Percentiles rank a stretch among this genome's conserved stretches.
phyloP scores from a whole-genome alignment of 2,797 vertebrate genomes.

The Oreortyx pictus region DNA sequence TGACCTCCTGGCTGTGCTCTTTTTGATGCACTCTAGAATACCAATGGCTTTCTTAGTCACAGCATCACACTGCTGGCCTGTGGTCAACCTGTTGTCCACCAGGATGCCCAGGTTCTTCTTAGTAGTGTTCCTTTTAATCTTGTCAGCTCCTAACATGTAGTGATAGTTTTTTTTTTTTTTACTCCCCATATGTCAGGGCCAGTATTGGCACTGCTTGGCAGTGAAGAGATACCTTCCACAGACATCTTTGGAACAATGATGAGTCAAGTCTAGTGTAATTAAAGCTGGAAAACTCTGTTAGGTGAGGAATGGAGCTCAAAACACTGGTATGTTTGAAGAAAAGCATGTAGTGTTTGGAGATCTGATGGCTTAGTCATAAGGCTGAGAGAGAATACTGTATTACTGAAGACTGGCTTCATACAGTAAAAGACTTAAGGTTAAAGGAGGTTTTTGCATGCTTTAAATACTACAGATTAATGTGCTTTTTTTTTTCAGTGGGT shows the following conservation, averaged over 20 bases:
- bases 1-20: too few relatives aligned
- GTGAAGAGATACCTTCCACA: background rate
- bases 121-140: too few relatives aligned
- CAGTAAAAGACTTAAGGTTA: background rate
- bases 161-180: background rate
- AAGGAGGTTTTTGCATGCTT: background rate
- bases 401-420: background rate
- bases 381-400: fast-evolving
- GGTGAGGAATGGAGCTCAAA: background rate
- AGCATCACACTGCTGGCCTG: too few relatives aligned
- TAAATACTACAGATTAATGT: background rate
- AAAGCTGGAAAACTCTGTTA: background rate
- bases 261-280: background rate
- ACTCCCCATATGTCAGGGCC: too few relatives aligned
- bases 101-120: too few relatives aligned
- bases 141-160: too few relatives aligned
- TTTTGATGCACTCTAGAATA: too few relatives aligned
- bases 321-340: background rate
- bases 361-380: background rate
- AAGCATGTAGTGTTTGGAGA: background rate
- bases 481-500: background rate
- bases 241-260: background rate
- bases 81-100: too few relatives aligned
- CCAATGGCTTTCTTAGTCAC: too few relatives aligned
- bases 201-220: background rate